Conservation (phyloP, 2,797 vertebrate genomes). For the Esox lucius region DNA sequence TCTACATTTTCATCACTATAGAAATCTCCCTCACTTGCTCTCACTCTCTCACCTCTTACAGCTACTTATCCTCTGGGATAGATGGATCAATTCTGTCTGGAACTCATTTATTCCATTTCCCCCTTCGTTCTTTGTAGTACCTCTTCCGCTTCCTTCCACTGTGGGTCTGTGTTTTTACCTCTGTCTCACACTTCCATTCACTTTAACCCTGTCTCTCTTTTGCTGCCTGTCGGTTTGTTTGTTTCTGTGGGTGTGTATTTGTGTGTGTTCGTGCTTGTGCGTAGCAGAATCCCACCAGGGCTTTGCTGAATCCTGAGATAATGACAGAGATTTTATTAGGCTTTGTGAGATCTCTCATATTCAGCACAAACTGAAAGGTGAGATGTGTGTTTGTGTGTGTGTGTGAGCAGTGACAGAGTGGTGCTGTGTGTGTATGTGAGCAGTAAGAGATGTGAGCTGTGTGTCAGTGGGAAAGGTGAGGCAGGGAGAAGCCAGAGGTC, state of each 20-base stretch:
- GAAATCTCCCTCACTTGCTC: background rate
- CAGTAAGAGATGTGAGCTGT: background rate
- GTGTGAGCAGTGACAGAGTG: background rate
- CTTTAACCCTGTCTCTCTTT: background rate
- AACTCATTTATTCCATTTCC: constrained; percentile 19
- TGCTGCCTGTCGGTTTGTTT: constrained; percentile 9
- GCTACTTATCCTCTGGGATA: constrained; percentile 1
- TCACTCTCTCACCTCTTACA: background rate
- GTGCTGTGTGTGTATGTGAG: background rate
- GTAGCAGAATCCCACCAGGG: background rate
- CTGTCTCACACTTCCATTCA: background rate
- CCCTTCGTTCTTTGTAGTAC: background rate
- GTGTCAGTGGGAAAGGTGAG: background rate
- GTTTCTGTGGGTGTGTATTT: background rate
- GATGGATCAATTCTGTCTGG: constrained; percentile 7
- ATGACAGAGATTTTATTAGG: background rate
- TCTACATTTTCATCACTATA: background rate
- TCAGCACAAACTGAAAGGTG: background rate
- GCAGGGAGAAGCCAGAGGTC: background rate
- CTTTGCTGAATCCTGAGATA: background rate
- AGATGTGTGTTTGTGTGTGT: no score
- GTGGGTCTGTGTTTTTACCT: background rate
- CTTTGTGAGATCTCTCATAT: background rate
- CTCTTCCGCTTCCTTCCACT: background rate
- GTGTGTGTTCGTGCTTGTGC: background rate